Evolutionary conservation across 37 sponge, comb jelly and placozoan species (phyloP).

Genomic region (Petrosia ficiformis): DNA sequence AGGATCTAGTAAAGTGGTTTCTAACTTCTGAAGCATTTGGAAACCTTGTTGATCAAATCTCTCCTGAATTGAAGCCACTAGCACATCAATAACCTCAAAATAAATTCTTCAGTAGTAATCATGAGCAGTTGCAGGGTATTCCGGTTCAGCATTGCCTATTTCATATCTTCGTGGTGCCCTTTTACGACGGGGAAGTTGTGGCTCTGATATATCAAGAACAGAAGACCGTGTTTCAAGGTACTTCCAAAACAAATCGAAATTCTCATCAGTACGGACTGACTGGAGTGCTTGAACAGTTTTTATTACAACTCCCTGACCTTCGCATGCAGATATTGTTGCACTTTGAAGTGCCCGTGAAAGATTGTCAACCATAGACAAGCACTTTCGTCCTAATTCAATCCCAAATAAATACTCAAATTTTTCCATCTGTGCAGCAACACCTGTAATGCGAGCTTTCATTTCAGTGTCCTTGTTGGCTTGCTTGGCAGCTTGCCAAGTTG

Average conservation of each 20-base stretch:
- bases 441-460: slow-evolving; percentile 21
- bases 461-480: slow-evolving; percentile 32
- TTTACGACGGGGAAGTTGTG: slow-evolving; percentile 26
- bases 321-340: slow-evolving; percentile 14
- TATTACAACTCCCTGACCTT: slow-evolving; percentile 11
- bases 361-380: neutral
- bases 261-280: slow-evolving; percentile 10
- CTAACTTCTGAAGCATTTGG: slow-evolving; percentile 33
- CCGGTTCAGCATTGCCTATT: slow-evolving; percentile 28
- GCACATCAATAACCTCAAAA: slow-evolving; percentile 30
- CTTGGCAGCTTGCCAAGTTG: slow-evolving; percentile 14
- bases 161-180: slow-evolving; percentile 27
- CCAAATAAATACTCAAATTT: slow-evolving; percentile 42
- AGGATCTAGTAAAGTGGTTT: neutral
- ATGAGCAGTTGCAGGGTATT: slow-evolving; percentile 26
- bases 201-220: slow-evolving; percentile 13
- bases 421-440: slow-evolving; percentile 34
- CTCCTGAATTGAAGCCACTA: slow-evolving; percentile 11
- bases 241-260: slow-evolving; percentile 17
- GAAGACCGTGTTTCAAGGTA: neutral
- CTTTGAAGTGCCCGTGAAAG: slow-evolving; percentile 12
- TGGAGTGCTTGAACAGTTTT: slow-evolving; percentile 30
- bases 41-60: slow-evolving; percentile 43
- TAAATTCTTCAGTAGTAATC: slow-evolving; percentile 30
- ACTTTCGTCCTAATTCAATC: slow-evolving; percentile 17